Conservation (phyloP, 2,888 invertebrate species). For the Aquatica leii region DNA sequence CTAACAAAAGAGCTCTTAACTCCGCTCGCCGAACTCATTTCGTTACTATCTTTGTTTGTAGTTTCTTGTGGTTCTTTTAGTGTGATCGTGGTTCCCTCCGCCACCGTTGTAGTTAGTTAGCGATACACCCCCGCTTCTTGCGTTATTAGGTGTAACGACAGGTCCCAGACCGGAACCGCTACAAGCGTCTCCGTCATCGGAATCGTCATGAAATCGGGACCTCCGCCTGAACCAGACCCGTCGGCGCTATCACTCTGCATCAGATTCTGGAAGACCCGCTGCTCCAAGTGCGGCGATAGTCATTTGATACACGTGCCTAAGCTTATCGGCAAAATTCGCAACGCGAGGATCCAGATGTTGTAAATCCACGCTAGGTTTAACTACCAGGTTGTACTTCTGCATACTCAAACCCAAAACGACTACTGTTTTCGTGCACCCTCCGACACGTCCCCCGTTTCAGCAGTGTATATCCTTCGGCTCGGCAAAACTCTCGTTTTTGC, state of each 20-base stretch:
- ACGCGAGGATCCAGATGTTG: constrained; percentile 62
- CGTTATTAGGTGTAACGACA: constrained; percentile 20
- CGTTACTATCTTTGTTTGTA: constrained; percentile 8
- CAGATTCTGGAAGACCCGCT: constrained; percentile 54
- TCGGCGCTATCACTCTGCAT: constrained; percentile 70
- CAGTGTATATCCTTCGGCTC: constrained; percentile 73
- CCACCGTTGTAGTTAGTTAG: background rate
- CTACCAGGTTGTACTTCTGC: constrained; percentile 86
- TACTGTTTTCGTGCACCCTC: constrained; percentile 80
- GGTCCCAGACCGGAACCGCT: constrained; percentile 57
- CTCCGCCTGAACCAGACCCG: constrained; percentile 68
- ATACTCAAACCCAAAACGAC: constrained; percentile 77
- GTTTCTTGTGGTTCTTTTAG: constrained; percentile 8
- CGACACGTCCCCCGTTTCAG: constrained; percentile 83
- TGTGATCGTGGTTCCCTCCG: constrained; percentile 2
- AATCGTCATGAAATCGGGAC: constrained; percentile 63
- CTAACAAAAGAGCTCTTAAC: background rate
- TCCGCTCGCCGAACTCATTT: background rate
- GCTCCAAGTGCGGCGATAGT: constrained; percentile 57
- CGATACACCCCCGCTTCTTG: background rate
- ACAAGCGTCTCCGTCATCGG: constrained; percentile 58
- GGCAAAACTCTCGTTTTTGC: constrained; percentile 76
- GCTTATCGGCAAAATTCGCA: constrained; percentile 69
- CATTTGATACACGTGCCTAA: constrained; percentile 71
- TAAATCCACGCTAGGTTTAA: constrained; percentile 61